Conservation (phyloP, 2,888 invertebrate species). For the Drosophila paramelanica region DNA sequence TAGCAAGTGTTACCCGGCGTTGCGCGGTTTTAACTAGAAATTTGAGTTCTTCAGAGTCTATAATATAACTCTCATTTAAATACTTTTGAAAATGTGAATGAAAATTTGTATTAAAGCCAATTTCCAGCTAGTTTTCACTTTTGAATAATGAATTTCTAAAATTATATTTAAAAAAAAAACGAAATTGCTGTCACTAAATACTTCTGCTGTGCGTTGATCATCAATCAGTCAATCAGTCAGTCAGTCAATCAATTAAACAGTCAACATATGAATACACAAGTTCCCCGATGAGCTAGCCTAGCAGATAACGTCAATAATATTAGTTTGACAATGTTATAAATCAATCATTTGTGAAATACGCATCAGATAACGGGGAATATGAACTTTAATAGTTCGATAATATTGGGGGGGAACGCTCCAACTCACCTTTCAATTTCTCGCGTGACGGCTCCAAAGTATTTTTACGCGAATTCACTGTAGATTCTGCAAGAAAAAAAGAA, state of each 20-base stretch:
- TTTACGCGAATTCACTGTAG: slow-evolving; percentile 80
- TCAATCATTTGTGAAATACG: slow-evolving; percentile 17
- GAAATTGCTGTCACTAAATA: no score
- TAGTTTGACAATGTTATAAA: slow-evolving; percentile 20
- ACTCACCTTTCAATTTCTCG: slow-evolving; percentile 77
- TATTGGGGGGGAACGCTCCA: neutral
- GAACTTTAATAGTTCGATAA: neutral
- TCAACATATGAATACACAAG: neutral
- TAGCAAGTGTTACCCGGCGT: neutral
- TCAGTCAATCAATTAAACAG: neutral
- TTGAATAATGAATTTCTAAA: no score
- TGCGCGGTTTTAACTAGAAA: neutral
- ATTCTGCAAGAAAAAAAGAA: slow-evolving; percentile 61
- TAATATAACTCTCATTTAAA: no score
- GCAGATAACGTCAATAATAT: slow-evolving; percentile 17
- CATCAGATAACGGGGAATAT: slow-evolving; percentile 1
- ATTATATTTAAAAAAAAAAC: no score
- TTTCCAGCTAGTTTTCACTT: no score
- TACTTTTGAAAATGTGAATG: no score
- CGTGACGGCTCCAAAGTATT: slow-evolving; percentile 75
- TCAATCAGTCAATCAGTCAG: neutral
- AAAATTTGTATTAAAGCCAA: no score
- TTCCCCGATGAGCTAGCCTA: slow-evolving; percentile 25
- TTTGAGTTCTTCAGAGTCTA: no score
- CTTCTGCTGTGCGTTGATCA: no score